Evolutionary conservation across 2,113 vertebrate species (phyloP), one percentile per base, ranked within the genome.

Genomic region (Ciconia maguari): DNA sequence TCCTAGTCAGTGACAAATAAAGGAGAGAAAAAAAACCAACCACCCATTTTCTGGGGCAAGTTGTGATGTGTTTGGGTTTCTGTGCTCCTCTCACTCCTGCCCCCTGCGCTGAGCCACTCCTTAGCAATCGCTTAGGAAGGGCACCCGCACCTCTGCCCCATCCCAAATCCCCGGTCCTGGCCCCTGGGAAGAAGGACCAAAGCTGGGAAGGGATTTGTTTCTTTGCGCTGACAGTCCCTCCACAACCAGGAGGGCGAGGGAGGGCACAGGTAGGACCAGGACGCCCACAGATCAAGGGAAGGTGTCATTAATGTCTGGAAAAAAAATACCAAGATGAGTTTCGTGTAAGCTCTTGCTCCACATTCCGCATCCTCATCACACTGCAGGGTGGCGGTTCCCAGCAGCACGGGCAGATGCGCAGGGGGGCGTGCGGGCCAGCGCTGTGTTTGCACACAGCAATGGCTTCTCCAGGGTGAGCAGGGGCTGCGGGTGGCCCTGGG

Each of bases 1-100:
- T 94, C 93, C 91, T 86, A 79, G 71, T 69, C 94, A 36, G 66
- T 83, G 89, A 96, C 70, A 70, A 97, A 97, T 96, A 97, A 97
- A 96, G 15, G 15, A 88, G 41, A 94, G 15, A 78, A 51, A 94
- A 91, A 62, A 82, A 60, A 42, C 5, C 54, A 60, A 27, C 48
- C 82, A 51, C 29, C 51, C 58, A 3, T 13, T 70, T 27, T 16
- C n/a, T 64, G 89, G 89, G 52, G 5, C 19, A 75, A 30, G 65
- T 18, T 52, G 92, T 82, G 26, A 6, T 34, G 72, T 91, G 75
- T 85, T 58, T 77, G 6, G 4, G 27, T 41, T 58, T 74, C 75
- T 64, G 38, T 32, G 54, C 55, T 68, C 52, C 75, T 44, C 57
- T 32, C 16, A 3, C 7, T n/a, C 70, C 58, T 49, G 41, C 15